Base-by-base conservation (phyloP, 2,113 vertebrate genomes). In the Ptyas mucosa region DNA sequence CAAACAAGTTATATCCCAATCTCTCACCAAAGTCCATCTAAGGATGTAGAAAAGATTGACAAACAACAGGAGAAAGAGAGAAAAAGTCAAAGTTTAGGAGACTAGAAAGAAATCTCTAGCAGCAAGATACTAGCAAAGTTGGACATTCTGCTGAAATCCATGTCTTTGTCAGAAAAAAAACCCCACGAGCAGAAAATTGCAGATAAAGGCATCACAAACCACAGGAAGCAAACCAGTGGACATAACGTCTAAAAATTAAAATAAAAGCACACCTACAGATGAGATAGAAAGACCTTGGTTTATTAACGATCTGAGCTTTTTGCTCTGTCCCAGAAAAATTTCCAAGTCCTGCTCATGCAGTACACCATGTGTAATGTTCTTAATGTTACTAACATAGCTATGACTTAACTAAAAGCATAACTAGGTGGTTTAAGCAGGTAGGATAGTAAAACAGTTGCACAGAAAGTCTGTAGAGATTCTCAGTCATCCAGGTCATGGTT, bases 1-100 rank as follows among this genome's bases (percentile, higher is more conserved):
- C 69, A 53, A 95, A 92, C 86, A 94, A 89, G 88, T 89, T 94
- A 94, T 96, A 96, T 95, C 61, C 92, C 85, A 95, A 93, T 96
- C 53, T 55, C 93, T 94, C 93, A 89, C 91, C 95, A 96, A 93
- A 95, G 94, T 58, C 93, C 93, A 92, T 90, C 88, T 93, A 95
- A 94, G 46, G 55, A 95, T 93, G 92, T 93, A 87, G 92, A 92
- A 89, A 95, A 96, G 89, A 95, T 90, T 91, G 94, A 94, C 93
- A 95, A 95, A 92, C 21, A 94, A 46, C 10, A 46, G 34, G 92
- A 95, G 86, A 1, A 2, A 57, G 55, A 34, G 14, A 8, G 95
- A 87, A 91, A 95, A 95, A 94, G 46, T 55, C 89, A 92, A 91
- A 34, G 11, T 95, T 95, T 57, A 86, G 85, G 21, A 58, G 55